A percentile compares a stretch with the other conserved stretches of the same genome.
These are phyloP conservation scores for Anadara kagoshimensis DNA, from an alignment of 1,140 invertebrate genomes.

Conservation along the genomic window DNA sequence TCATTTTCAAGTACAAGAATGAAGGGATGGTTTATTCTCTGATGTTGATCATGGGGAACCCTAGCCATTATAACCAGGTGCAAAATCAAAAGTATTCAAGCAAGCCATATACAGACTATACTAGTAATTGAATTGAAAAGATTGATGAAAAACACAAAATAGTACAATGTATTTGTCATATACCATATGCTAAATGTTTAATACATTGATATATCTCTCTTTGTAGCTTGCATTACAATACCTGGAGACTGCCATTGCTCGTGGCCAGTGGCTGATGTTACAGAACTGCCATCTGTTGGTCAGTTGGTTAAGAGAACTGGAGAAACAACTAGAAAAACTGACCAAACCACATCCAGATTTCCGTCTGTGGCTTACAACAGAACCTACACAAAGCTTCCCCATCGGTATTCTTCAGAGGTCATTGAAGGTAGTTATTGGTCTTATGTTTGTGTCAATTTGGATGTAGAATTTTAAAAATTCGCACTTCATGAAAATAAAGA, in stretches of 20 bases:
- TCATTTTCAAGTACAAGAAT: no score
- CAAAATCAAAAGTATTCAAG: no score
- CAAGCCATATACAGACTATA: no score
- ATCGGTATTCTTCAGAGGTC: constrained; percentile 91
- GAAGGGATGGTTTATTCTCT: no score
- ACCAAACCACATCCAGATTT: constrained; percentile 90
- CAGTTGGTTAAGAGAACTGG: constrained; percentile 85
- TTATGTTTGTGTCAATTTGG: background rate
- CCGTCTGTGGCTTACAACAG: constrained; percentile 93
- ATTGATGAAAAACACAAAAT: no score
- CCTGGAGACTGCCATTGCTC: constrained; percentile 82
- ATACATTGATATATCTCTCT: background rate
- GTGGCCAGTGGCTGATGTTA: constrained; percentile 91
- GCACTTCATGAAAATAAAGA: no score
- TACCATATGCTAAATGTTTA: background rate
- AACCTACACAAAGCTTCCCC: constrained; percentile 88
- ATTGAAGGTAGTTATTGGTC: constrained; percentile 83
- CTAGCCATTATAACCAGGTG: no score
- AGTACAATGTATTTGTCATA: no score
- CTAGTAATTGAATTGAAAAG: no score
- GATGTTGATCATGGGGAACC: no score
- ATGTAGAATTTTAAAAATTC: no score
- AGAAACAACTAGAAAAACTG: constrained; percentile 87
- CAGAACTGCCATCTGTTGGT: constrained; percentile 91
- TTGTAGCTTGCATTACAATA: constrained; percentile 81